Evolutionary conservation across 92 coral and sea anemone genomes (phyloP), one percentile per base, ranked within the genome.

Genomic region (Bergia puertoricense): DNA sequence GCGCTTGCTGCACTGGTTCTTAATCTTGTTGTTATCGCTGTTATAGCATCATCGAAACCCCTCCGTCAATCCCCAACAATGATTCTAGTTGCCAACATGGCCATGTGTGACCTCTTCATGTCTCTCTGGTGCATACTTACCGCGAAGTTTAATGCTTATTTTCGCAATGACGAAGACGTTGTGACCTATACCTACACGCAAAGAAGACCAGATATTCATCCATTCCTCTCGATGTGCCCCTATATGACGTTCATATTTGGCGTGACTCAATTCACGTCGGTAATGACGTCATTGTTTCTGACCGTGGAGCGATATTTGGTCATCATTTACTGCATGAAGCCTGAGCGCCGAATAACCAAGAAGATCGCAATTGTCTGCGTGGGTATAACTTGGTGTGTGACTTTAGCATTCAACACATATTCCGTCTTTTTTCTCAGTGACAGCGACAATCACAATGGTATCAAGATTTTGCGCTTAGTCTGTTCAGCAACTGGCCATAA

Each of bases 401-500:
- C 69, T 62, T 20, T 62, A 20, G 22, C 2, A 20, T 62, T 62
- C 20, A 62, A 18, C 69, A 62, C 69, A 14, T 62, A 62, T 6
- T 62, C 69, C 30, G 69, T 62, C n/a, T 62, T 62, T 62, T 62
- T 62, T 4, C 30, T 62, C 69, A 62, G 69, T 22, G 8, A 23
- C 22, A 62, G 30, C 69, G 69, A 62, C 69, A 62, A 14, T 14
- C 69, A 62, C 69, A 73, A 73, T 3, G 77, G 77, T 37, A 30
- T 36, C 0, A 30, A 30, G 77, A 40, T 73, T 73, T 7, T 14
- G 43, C 77, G 77, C 16, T 73, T 73, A 15, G 23, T 73, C 44
- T 73, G 77, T 73, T 36, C 77, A 9, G 77, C 43, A 36, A 73
- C 77, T 22, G 77, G 77, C 77, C 77, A 73, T 18, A 23, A 62